Base-by-base conservation (phyloP, 1,140 invertebrate genomes). In the Dryas iulia region DNA sequence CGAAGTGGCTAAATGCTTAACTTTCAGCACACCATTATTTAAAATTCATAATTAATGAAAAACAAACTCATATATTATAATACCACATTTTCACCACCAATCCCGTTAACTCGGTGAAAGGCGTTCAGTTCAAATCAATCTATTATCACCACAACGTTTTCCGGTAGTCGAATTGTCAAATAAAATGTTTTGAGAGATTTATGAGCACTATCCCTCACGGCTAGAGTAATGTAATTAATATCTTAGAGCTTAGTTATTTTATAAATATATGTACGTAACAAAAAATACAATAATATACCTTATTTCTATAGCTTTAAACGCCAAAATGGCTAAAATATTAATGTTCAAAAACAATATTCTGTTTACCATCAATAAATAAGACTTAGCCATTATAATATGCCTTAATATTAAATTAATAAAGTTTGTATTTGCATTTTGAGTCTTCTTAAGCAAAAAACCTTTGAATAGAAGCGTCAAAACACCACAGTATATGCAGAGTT, bases 401-500 rank as follows among this genome's bases (percentile, higher is more conserved):
- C 11, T 6, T 54, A 25, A n/a, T 54, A 0, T 0, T 0, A 23
- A 23, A 25, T 24, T 5, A 25, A 18, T 25, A 54, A 25, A 54
- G 21, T n/a, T 3, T 0, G 24, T 25, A 54, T 54, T 47, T 47
- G 14, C 14, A 21, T 47, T 12, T 3, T 1, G 18, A 54, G 4
- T 0, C 2, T 25, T 24, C 11, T 23, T 6, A 25, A 25, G 21
- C 21, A 54, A 54, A 54, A 57, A 31, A 64, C 21, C 28, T 66
- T 71, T 62, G 33, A 61, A 25, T 66, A 26, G 66, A 66, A 69
- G 69, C 64, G 56, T 77, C 72, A 72, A 73, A 76, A 70, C 74
- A 69, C 58, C 69, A 31, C 64, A 30, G 31, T 67, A 52, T 63
- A 63, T 69, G 68, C 60, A 73, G 79, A 84, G 84, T 86, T 83